Evolutionary conservation across 2,797 vertebrate genomes (phyloP).

Genomic region (Lepidocolaptes lacrymiger): DNA sequence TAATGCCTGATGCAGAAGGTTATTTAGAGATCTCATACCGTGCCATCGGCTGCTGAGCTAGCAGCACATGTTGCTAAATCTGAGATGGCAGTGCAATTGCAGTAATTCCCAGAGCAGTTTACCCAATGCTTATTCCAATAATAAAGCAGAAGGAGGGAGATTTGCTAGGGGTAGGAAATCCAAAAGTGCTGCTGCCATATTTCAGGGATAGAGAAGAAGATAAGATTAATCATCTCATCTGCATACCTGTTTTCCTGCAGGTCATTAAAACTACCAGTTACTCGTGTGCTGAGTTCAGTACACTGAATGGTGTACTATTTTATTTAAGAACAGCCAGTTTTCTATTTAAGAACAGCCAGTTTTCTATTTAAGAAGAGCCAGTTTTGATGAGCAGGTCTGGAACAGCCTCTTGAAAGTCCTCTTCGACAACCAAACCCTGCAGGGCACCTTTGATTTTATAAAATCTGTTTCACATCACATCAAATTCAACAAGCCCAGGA

Average conservation of each 20-base stretch:
- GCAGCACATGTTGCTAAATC: background rate
- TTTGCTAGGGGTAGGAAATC: background rate
- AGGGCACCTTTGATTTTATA: background rate
- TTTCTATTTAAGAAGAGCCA: accelerated
- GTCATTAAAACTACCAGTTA: background rate
- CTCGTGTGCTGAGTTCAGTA: background rate
- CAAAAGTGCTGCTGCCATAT: background rate
- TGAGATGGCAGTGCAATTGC: background rate
- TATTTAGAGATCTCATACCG: background rate
- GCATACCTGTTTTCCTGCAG: background rate
- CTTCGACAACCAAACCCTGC: background rate
- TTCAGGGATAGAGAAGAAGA: background rate
- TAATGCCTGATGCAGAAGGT: background rate
- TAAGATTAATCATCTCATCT: background rate
- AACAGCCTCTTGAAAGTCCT: background rate
- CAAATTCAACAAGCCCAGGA: background rate
- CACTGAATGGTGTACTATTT: background rate
- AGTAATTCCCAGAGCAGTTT: constrained; percentile 26
- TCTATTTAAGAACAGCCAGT: accelerated
- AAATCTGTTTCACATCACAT: background rate
- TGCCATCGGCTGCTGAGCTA: background rate
- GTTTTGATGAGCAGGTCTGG: background rate
- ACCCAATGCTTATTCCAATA: background rate
- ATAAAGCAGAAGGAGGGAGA: background rate
- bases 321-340: background rate